Evolutionary conservation across 2,888 invertebrate genomes (phyloP).

Genomic region (Drosophila sordidapex): DNA sequence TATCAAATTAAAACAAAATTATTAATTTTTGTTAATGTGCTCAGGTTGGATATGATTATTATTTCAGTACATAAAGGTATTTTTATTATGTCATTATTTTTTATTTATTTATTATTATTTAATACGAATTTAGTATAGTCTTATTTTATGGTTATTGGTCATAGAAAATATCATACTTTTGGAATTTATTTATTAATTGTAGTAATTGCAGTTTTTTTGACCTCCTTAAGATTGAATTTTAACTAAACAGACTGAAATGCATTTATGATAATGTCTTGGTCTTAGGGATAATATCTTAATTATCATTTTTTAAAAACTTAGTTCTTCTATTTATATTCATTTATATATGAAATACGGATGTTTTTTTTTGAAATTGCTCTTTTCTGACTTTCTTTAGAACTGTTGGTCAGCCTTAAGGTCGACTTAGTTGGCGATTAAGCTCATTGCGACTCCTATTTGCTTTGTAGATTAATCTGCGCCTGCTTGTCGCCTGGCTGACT

Average conservation of each 20-base stretch:
- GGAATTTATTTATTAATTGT: neutral
- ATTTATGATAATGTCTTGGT: neutral
- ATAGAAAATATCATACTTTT: neutral
- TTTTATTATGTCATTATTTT: neutral
- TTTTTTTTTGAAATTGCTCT: neutral
- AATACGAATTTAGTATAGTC: neutral
- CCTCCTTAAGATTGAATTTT: neutral
- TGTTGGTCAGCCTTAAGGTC: neutral
- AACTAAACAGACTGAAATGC: neutral
- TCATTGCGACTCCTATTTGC: slow-evolving; percentile 13
- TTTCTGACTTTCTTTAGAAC: neutral
- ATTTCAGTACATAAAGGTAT: neutral
- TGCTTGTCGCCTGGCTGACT: slow-evolving; percentile 52
- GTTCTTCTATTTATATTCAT: neutral
- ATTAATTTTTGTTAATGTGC: neutral
- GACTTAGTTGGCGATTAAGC: slow-evolving; percentile 10
- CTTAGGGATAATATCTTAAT: neutral
- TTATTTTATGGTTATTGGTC: neutral
- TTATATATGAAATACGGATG: neutral
- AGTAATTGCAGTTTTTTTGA: neutral
- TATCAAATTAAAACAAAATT: neutral
- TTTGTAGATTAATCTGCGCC: slow-evolving; percentile 20
- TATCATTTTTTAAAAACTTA: neutral
- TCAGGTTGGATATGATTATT: neutral
- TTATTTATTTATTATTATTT: neutral